These are phyloP conservation scores for Taphrorychus bicolor DNA, from an alignment of 2,888 invertebrate genomes.

Conservation along the genomic window DNA sequence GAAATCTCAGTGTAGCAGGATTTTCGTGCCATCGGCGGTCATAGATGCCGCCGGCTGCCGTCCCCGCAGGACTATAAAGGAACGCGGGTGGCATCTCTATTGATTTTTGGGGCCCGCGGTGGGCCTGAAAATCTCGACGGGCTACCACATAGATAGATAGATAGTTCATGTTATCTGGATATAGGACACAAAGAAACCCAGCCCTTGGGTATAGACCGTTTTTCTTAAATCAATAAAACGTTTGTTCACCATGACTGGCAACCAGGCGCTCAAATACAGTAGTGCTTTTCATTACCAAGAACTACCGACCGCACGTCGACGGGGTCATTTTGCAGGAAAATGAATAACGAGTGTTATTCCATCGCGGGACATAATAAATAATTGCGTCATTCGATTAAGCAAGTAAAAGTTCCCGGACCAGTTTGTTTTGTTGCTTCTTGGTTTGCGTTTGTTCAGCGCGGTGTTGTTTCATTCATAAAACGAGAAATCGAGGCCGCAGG, in stretches of 20 bases:
- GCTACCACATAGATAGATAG: too few relatives aligned
- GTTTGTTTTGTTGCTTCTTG: conserved; percentile 4
- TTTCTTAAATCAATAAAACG: too few relatives aligned
- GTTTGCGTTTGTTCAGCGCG: not conserved
- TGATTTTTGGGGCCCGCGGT: conserved; percentile 35
- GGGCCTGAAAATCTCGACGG: conserved; percentile 20
- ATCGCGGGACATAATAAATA: conserved; percentile 1
- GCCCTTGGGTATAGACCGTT: too few relatives aligned
- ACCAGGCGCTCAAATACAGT: too few relatives aligned
- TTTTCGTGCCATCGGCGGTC: conserved; percentile 22
- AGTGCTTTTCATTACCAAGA: not conserved
- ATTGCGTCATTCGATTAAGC: conserved; percentile 3
- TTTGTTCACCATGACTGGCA: too few relatives aligned
- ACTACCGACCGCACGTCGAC: not conserved
- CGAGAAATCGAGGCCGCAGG: not conserved
- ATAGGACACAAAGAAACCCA: too few relatives aligned
- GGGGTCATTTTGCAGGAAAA: not conserved
- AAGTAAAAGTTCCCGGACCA: not conserved
- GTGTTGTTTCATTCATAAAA: conserved; percentile 2
- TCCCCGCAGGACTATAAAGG: conserved; percentile 23
- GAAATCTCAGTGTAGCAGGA: conserved; percentile 1
- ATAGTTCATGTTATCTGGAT: not conserved
- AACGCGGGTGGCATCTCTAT: conserved; percentile 38
- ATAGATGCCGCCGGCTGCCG: conserved; percentile 16
- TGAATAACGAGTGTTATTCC: conserved; percentile 1